Base-by-base conservation (phyloP, 2,797 vertebrate species). In the Myotis daubentonii region DNA sequence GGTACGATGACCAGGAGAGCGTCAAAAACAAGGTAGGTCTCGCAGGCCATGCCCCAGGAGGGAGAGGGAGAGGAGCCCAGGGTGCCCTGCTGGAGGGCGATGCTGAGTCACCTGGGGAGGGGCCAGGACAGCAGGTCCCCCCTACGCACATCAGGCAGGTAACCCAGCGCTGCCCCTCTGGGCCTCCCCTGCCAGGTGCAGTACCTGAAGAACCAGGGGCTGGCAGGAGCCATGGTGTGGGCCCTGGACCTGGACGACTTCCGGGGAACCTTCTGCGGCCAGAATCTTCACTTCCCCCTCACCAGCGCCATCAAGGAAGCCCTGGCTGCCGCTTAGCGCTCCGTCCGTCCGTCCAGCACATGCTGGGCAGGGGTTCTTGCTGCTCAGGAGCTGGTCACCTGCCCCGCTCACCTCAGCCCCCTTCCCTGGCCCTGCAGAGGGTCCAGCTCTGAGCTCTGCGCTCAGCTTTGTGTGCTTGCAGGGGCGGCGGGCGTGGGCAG, bases 1-100 rank as follows among this genome's bases (percentile, higher is more conserved):
- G 98, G 57, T 99, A 98, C 28, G 98, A 99, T 19, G 98, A 99
- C 79, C 75, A 83, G 65, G 97, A 98, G 97, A 99, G 98, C 41
- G 94, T 98, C 97, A 88, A 97, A 80, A 66, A 25, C 88, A 99
- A 98, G 98, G 98, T 98, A 94, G 23, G 96, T n/a, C 30, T 33
- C 47, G 0, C 22, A 72, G 62, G 70, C 28, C 57, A 22, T 0
- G 0, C 19, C 66, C 47, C 22, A 10, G 78, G 47, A 12, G 12
- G 1, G 86, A n/a, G 74, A 47, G n/a, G 20, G n/a, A 33, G 33
- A 38, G 38, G 51, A 41, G 28, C 28, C 60, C 28, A 57, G 60
- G 57, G 25, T 28, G 25, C 12, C 57, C 36, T 41, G 72, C 25
- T 2, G 9, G 9, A 88, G 53, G 76, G 28, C 25, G 1, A 19